These are phyloP conservation scores for Cynopterus sphinx DNA, from an alignment of 2,797 vertebrate species.

Conservation along the genomic window DNA sequence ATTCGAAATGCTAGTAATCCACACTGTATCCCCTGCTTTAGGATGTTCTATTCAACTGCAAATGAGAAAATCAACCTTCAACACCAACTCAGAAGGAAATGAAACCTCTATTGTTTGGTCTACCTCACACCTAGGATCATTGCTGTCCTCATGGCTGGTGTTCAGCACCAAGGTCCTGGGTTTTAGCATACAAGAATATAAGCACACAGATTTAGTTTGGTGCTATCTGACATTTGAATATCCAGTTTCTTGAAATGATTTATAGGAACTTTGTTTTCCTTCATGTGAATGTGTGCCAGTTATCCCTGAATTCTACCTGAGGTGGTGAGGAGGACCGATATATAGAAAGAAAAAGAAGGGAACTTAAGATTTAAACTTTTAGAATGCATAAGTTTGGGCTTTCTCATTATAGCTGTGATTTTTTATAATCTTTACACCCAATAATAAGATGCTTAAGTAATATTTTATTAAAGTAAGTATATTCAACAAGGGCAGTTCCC, in stretches of 20 bases:
- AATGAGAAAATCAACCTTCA: background rate
- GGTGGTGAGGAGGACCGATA: background rate
- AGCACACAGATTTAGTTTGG: background rate
- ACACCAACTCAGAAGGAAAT: background rate
- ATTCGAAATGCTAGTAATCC: background rate
- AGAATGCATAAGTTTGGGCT: slow-evolving; percentile 51
- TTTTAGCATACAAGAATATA: background rate
- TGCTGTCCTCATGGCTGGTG: background rate
- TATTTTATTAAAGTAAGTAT: slow-evolving; percentile 74
- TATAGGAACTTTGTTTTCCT: background rate
- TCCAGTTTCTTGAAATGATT: background rate
- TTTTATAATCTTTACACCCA: slow-evolving; percentile 65
- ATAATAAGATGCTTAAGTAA: slow-evolving; percentile 60
- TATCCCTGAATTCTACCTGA: slow-evolving; percentile 47
- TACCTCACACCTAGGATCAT: fast-evolving
- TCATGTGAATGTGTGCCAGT: background rate
- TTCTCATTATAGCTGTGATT: slow-evolving; percentile 62
- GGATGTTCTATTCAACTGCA: background rate
- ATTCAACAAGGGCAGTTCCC: slow-evolving; percentile 70
- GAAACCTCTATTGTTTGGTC: background rate
- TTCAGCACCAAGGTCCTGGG: fast-evolving
- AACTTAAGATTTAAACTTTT: slow-evolving; percentile 44
- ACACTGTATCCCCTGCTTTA: background rate
- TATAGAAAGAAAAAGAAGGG: background rate
- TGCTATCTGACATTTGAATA: background rate